Percentiles rank a stretch among this genome's conserved stretches.
phyloP scores from a whole-genome alignment of 2,797 vertebrate genomes.

The Neoniphon sammara region DNA sequence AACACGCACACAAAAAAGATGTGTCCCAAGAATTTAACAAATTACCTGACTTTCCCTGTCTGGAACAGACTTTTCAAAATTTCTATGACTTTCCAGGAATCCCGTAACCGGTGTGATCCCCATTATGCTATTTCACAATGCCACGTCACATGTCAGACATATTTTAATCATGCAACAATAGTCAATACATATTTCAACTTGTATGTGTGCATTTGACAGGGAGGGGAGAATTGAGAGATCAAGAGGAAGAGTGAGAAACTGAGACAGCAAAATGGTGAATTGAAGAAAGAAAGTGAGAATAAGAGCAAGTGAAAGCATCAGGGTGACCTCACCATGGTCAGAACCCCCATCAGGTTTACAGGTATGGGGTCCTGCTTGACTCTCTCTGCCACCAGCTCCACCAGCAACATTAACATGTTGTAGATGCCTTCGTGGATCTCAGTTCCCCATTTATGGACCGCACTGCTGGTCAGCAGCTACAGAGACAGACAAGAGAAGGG shows the following conservation, averaged over 20 bases:
- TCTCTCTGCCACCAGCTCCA: constrained; percentile 96
- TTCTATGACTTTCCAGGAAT: too few species aligned
- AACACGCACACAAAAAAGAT: too few species aligned
- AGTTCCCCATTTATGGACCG: constrained; percentile 99
- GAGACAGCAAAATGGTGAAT: not conserved
- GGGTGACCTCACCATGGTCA: constrained; percentile 90
- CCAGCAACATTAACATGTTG: constrained; percentile 98
- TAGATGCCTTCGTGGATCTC: constrained; percentile 99
- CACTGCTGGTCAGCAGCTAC: constrained; percentile 95
- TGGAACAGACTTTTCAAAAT: too few species aligned
- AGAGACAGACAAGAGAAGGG: constrained; percentile 4
- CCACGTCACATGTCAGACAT: not conserved
- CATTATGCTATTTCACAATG: not conserved
- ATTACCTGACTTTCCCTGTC: too few species aligned
- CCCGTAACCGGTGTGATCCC: too few species aligned
- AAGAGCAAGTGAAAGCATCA: not conserved
- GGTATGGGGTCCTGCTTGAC: constrained; percentile 97
- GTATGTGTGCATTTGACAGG: not conserved
- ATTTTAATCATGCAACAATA: not conserved
- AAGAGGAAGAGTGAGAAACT: not conserved
- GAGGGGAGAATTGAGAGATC: not conserved
- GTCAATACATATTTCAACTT: not conserved
- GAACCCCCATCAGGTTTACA: constrained; percentile 90
- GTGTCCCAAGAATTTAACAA: too few species aligned
- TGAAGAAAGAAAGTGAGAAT: not conserved